Conservation (phyloP, 2,113 vertebrate genomes). For the Prietella phreatophila region DNA sequence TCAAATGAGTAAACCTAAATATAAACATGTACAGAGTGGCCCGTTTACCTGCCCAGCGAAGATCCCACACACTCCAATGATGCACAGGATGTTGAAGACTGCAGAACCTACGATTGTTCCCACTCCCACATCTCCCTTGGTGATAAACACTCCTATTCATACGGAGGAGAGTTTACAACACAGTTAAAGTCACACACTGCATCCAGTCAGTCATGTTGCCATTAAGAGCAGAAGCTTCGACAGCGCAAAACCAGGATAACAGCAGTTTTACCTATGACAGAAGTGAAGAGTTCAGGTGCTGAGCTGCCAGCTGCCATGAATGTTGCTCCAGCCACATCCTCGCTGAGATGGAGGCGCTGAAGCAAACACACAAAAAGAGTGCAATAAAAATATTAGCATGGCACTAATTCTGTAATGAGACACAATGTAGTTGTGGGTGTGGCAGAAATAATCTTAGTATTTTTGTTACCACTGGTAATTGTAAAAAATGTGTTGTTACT, state of each 20-base stretch:
- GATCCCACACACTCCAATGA: conserved; percentile 95
- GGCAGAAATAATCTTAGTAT: neutral
- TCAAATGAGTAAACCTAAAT: neutral
- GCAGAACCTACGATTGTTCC: conserved; percentile 98
- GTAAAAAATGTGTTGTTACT: neutral
- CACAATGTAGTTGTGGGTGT: neutral
- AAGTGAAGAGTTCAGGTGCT: conserved; percentile 95
- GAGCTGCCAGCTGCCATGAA: conserved; percentile 99
- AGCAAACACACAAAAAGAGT: conserved; percentile 13
- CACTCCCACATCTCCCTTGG: conserved; percentile 95
- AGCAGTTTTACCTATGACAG: conserved; percentile 86
- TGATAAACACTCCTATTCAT: conserved; percentile 92
- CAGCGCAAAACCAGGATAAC: neutral
- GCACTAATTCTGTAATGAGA: neutral
- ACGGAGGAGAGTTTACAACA: conserved; percentile 7
- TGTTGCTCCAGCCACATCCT: conserved; percentile 95
- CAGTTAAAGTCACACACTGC: conserved; percentile 15
- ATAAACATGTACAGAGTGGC: neutral
- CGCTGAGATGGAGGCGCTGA: conserved; percentile 91
- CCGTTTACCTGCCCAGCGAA: conserved; percentile 85
- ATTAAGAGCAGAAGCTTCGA: conserved; percentile 15
- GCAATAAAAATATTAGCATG: neutral
- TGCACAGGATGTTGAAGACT: conserved; percentile 97
- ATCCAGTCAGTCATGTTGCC: neutral
- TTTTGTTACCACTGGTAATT: neutral